Conservation (phyloP, 2,888 invertebrate genomes). For the Antitype chi region DNA sequence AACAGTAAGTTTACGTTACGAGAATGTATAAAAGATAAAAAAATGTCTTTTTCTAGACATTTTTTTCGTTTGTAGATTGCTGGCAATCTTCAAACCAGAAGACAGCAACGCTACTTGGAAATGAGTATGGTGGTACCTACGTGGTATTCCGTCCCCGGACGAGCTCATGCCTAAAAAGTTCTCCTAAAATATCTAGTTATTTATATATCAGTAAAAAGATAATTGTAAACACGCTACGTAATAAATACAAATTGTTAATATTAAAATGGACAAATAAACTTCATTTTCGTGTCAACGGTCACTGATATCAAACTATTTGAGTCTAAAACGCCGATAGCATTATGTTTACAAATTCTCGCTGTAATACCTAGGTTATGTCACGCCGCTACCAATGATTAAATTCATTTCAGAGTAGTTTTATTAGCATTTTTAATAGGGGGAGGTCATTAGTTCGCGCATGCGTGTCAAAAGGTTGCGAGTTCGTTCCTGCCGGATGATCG, state of each 20-base stretch:
- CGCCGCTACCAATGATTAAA: constrained; percentile 30
- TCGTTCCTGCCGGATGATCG: constrained; percentile 69
- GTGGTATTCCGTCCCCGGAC: neutral
- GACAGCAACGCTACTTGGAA: neutral
- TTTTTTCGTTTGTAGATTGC: no score
- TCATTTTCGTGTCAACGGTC: neutral
- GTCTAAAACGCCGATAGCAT: neutral
- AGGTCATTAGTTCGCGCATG: constrained; percentile 79
- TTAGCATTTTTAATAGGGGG: constrained; percentile 60
- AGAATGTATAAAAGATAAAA: no score
- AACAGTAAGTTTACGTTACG: no score
- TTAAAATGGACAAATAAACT: neutral
- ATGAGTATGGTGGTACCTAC: neutral
- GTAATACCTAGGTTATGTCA: constrained; percentile 9
- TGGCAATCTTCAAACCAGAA: neutral
- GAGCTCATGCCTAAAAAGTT: neutral
- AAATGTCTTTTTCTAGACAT: no score
- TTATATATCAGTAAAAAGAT: neutral
- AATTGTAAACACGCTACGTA: no score
- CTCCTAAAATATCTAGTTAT: neutral
- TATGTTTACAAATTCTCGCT: neutral
- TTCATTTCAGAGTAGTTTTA: constrained; percentile 50
- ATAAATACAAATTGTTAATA: neutral
- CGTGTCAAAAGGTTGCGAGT: constrained; percentile 79
- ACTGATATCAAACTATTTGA: neutral